Base-by-base conservation (phyloP, 2,113 vertebrate species). In the Eclectus roratus region DNA sequence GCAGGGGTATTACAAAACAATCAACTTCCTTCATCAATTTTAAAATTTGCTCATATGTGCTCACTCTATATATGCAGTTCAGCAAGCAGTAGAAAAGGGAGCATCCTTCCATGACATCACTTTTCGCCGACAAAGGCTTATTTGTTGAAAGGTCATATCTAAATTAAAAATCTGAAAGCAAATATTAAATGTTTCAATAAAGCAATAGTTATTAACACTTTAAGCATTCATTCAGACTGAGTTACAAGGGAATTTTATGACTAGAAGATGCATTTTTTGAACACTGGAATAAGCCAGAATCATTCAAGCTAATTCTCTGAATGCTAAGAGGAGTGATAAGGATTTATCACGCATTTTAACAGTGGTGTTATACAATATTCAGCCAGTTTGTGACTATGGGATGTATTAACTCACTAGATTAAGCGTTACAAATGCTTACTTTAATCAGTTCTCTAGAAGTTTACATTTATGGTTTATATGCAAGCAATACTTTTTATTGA, bases 1-100 rank as follows among this genome's bases (percentile, higher is more conserved):
- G n/a, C 80, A 94, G 60, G 87, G 80, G 78, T 94, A 96, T 80
- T 91, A 93, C 73, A 88, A 96, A 96, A 96, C 84, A 96, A 94
- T 95, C 93, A 88, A 33, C 90, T 95, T 97, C 77, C 89, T 80
- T 96, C 79, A 96, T 91, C 91, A 92, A 95, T 96, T 96, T 96
- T 94, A 61, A 52, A 79, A 70, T 89, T 79, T 71, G 31, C 66
- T 86, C 1, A 33, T 29, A 43, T 20, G 31, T 16, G 33, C 37
- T 84, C 23, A 9, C 39, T 49, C 49, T 17, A 2, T 17, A 4
- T 18, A 23, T 33, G 58, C 43, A 60, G 53, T 37, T 85, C 80
- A 94, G 33, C 66, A 29, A 88, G 63, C 31, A 69, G 11, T 31
- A 50, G 44, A 58, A 83, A 83, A 81, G 33, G 21, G 44, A 93